A percentile compares a stretch with the other conserved stretches of the same genome.
Conservation (phyloP, 53 echinoderm and acorn worm species). For the Paracentrotus lividus region DNA sequence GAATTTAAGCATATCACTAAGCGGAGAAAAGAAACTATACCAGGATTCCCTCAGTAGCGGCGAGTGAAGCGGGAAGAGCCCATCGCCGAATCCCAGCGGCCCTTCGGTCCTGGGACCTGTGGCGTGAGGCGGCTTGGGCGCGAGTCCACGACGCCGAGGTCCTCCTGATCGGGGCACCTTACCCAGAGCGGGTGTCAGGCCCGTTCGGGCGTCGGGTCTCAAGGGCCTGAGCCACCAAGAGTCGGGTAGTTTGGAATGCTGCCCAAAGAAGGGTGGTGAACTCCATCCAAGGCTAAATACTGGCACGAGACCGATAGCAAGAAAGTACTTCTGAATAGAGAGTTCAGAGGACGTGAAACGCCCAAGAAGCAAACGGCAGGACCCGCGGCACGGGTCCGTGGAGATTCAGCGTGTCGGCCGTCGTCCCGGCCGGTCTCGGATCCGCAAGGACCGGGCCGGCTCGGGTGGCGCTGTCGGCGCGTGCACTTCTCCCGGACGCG, state of each 20-base stretch:
- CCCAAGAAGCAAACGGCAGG: constrained; percentile 96
- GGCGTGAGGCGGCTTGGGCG: constrained; percentile 45
- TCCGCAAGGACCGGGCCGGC: constrained; percentile 39
- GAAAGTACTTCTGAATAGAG: constrained; percentile 90
- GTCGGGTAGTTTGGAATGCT: constrained; percentile 89
- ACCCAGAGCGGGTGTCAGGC: constrained; percentile 81
- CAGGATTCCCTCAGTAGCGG: constrained; percentile 90
- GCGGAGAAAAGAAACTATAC: constrained; percentile 97
- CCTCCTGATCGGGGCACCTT: constrained; percentile 60
- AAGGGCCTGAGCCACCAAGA: constrained; percentile 67
- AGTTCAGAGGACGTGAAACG: constrained; percentile 91
- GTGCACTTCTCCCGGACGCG: constrained; percentile 73
- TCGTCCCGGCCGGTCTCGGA: constrained; percentile 68
- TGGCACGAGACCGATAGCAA: constrained; percentile 90
- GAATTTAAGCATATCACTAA: constrained; percentile 98
- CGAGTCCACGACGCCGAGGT: constrained; percentile 7
- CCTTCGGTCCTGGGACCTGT: constrained; percentile 50
- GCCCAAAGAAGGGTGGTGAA: constrained; percentile 95
- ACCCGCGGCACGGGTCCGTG: constrained; percentile 82
- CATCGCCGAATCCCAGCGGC: constrained; percentile 76
- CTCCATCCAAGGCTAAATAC: constrained; percentile 95
- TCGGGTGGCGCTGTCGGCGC: constrained; percentile 23
- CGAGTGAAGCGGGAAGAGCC: constrained; percentile 93
- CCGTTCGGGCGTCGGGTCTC: constrained; percentile 66
- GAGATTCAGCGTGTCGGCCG: constrained; percentile 79